Base-by-base conservation (phyloP, 2,888 invertebrate genomes). In the Cryptus armator region DNA sequence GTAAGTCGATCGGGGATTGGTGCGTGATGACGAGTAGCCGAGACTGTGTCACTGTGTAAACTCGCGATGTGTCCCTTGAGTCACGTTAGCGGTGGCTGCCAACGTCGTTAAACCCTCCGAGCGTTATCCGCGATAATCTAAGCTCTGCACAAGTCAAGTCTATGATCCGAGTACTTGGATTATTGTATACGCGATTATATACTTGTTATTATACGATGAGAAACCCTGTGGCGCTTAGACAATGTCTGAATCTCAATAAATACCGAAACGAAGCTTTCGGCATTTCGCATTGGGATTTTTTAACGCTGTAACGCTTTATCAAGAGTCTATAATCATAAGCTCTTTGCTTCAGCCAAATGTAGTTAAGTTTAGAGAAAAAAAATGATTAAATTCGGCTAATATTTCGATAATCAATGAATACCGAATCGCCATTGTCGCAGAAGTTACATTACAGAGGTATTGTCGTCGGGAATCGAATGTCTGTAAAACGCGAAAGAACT, bases 21-120 rank as follows among this genome's bases (percentile, higher is more conserved):
- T 83, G 86, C 86, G 86, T 86, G 86, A 71, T 79, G 19, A 44
- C 43, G 62, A 66, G 77, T 82, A 81, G 71, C 83, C 72, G 37
- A 46, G 72, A 89, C 89, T 88, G 86, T 89, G 88, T 88, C 84
- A 46, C 70, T 29, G 71, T 81, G 75, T 83, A 71, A 76, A 70
- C 67, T 79, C 59, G 68, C 79, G 59, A 85, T 71, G 77, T 83
- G 72, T 83, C 72, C 46, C 82, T 74, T 64, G 72, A 48, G 56
- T 53, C 48, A 56, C 51, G 62, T 44, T 10, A 37, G 37, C 5
- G 37, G 24, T 48, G 37, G 72, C 62, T 81, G 64, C 82, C 71
- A 74, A 80, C 81, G 81, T 85, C 44, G 79, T 74, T 86, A 67
- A 76, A 75, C 74, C 70, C 62, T 32, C 51, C n/a, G 56, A 82